Evolutionary conservation across 2,888 invertebrate species (phyloP).

Genomic region (Gibbula magus): DNA sequence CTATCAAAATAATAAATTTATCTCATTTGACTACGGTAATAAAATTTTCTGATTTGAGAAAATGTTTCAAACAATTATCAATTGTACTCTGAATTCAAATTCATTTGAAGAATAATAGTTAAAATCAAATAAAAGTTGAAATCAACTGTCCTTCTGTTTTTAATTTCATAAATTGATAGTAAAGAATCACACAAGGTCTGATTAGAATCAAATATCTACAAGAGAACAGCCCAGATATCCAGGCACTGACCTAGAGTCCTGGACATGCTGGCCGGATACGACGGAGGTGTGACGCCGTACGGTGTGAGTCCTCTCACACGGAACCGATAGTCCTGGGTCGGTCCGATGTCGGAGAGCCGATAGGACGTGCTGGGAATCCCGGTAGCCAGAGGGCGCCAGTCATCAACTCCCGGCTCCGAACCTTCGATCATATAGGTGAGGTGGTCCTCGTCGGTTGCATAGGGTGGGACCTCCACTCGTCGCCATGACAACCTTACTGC

Average conservation of each 20-base stretch:
- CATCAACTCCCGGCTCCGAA: slow-evolving; percentile 59
- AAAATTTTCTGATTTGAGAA: too few relatives aligned
- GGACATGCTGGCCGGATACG: slow-evolving; percentile 79
- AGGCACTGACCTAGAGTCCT: slow-evolving; percentile 50
- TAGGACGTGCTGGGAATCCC: slow-evolving; percentile 67
- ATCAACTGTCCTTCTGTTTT: too few relatives aligned
- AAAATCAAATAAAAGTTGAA: too few relatives aligned
- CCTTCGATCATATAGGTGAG: slow-evolving; percentile 67
- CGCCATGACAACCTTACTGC: slow-evolving; percentile 64
- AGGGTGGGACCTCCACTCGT: slow-evolving; percentile 63
- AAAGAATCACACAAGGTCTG: too few relatives aligned
- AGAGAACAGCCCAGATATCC: too few relatives aligned
- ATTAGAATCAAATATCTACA: too few relatives aligned
- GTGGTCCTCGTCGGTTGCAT: slow-evolving; percentile 56
- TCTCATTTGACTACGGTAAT: too few relatives aligned
- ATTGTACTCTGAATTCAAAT: too few relatives aligned
- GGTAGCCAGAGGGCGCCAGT: slow-evolving; percentile 69
- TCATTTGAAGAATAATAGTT: too few relatives aligned
- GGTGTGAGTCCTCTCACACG: slow-evolving; percentile 96
- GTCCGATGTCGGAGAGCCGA: slow-evolving; percentile 59
- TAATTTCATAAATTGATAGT: too few relatives aligned
- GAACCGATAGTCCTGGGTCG: slow-evolving; percentile 90
- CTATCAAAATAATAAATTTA: too few relatives aligned
- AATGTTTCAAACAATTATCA: too few relatives aligned
- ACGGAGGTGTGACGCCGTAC: slow-evolving; percentile 96